Percentiles rank a stretch among this genome's conserved stretches.
phyloP scores from a whole-genome alignment of 2,888 invertebrate species.

The Ormyrus rosae region DNA sequence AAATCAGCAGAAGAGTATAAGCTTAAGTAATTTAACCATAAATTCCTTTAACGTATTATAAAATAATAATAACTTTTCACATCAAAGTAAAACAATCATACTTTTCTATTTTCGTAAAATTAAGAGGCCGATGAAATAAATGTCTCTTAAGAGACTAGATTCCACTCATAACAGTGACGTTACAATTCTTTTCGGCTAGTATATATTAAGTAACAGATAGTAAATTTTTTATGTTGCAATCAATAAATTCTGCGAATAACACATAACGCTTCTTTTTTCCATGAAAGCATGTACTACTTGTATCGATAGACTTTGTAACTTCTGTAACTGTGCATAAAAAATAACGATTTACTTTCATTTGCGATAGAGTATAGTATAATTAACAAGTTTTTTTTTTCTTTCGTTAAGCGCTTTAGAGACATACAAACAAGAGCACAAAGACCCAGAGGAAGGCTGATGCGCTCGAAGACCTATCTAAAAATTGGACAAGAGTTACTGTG shows the following conservation, averaged over 20 bases:
- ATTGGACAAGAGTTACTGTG: conserved; percentile 76
- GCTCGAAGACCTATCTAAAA: conserved; percentile 68
- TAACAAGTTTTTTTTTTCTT: not conserved
- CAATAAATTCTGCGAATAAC: too few species aligned
- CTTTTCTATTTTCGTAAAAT: conserved; percentile 7
- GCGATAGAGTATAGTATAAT: not conserved
- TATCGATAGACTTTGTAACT: conserved; percentile 23
- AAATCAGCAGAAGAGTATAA: too few species aligned
- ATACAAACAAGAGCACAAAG: conserved; percentile 36
- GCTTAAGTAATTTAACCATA: too few species aligned
- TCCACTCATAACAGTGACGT: too few species aligned
- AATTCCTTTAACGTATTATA: too few species aligned
- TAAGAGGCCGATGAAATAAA: conserved; percentile 19
- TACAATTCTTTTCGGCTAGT: too few species aligned
- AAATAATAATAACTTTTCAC: too few species aligned
- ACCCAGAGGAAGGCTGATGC: conserved; percentile 21
- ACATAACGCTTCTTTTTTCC: too few species aligned
- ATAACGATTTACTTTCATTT: conserved; percentile 22
- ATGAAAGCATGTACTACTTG: not conserved
- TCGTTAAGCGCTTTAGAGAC: conserved; percentile 24
- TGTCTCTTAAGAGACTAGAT: not conserved
- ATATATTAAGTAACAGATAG: too few species aligned
- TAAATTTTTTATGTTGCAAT: too few species aligned
- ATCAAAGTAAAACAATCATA: conserved; percentile 3
- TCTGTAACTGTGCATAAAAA: conserved; percentile 29